phyloP scores from a whole-genome alignment of 2,113 vertebrate genomes.

The Dicaeum eximium region DNA sequence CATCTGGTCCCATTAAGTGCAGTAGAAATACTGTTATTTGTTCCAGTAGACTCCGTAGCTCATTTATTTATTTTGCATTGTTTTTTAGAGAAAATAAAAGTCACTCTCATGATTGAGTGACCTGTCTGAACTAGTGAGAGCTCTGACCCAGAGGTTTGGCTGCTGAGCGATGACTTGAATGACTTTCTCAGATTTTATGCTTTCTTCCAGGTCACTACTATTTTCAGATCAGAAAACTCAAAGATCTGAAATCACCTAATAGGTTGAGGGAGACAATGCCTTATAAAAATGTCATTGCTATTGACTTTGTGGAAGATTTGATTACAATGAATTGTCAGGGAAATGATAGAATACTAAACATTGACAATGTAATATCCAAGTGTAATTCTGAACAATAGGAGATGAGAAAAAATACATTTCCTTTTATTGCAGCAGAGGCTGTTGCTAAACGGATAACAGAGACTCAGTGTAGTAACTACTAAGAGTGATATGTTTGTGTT shows the following conservation, averaged over 20 bases:
- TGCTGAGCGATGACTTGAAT: neutral
- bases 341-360: conserved; percentile 56
- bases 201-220: neutral
- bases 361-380: conserved; percentile 30
- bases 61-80: neutral
- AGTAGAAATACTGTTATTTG: neutral
- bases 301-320: conserved; percentile 55
- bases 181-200: neutral
- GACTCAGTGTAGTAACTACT: neutral
- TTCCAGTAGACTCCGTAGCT: neutral
- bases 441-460: neutral
- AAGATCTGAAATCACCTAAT: conserved; percentile 21
- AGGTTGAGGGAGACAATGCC: neutral
- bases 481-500: neutral
- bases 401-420: neutral
- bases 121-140: neutral
- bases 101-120: neutral
- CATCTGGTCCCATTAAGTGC: neutral
- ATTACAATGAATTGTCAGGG: conserved; percentile 51
- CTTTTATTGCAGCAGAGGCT: neutral
- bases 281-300: conserved; percentile 59
- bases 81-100: neutral
- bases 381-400: conserved; percentile 20
- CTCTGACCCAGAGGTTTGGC: neutral
- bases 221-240: neutral